phyloP scores from a whole-genome alignment of 1,140 invertebrate species.

The Trichonephila clavipes region DNA sequence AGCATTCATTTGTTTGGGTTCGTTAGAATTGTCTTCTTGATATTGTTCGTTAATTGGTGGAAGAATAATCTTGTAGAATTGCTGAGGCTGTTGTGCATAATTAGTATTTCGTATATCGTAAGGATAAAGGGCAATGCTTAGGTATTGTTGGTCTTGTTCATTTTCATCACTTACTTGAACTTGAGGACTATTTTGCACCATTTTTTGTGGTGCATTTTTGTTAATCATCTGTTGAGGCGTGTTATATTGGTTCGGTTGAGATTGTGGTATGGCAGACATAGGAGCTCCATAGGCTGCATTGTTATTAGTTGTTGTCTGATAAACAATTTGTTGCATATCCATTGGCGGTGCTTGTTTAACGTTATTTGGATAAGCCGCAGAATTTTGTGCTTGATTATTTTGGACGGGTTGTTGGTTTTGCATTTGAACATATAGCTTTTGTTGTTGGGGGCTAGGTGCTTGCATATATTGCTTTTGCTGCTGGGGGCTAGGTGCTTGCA shows the following conservation, averaged over 20 bases:
- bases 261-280: not conserved
- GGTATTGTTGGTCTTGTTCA: not conserved
- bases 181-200: not conserved
- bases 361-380: not conserved
- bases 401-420: not conserved
- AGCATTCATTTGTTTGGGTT: not conserved
- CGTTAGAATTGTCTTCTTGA: not conserved
- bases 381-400: not conserved
- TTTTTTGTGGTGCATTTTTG: not conserved
- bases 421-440: not conserved
- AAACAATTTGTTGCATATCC: not conserved
- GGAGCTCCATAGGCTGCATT: not conserved
- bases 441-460: not conserved
- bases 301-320: not conserved
- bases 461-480: not conserved
- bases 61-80: conserved; percentile 25
- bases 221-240: not conserved
- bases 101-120: not conserved
- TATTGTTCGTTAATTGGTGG: not conserved
- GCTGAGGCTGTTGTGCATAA: not conserved
- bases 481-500: not conserved
- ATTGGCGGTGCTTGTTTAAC: not conserved
- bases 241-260: not conserved
- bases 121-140: conserved; percentile 55
- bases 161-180: not conserved